Percentiles rank a stretch among this genome's conserved stretches.
phyloP scores from a whole-genome alignment of 2,113 vertebrate species.

The Morphnarchus princeps region DNA sequence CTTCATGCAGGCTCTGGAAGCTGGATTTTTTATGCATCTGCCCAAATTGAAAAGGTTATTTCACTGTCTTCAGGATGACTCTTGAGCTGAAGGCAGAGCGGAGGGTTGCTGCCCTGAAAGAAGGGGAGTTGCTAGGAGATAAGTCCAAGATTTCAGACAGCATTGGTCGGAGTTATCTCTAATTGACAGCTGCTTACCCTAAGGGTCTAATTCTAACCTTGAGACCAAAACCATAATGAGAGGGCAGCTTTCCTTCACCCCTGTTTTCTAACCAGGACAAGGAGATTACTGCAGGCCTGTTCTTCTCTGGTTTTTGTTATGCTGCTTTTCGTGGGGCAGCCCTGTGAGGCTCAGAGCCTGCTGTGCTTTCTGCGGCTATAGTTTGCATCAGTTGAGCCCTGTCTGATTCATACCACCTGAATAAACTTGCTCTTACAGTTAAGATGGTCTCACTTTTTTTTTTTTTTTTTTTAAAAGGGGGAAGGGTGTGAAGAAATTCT shows the following conservation, averaged over 20 bases:
- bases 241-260: constrained; percentile 88
- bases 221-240: constrained; percentile 87
- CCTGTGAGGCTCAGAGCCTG: constrained; percentile 56
- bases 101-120: constrained; percentile 78
- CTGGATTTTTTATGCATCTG: constrained; percentile 71
- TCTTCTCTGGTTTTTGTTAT: constrained; percentile 72
- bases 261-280: constrained; percentile 73
- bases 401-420: constrained; percentile 86
- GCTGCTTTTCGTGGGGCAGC: constrained; percentile 56
- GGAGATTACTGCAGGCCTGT: constrained; percentile 75
- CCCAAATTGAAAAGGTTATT: constrained; percentile 77
- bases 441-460: constrained; percentile 63
- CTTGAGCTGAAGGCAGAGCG: constrained; percentile 69
- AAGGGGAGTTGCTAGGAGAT: constrained; percentile 94
- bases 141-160: constrained; percentile 83
- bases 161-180: constrained; percentile 88
- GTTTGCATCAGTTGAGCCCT: constrained; percentile 76
- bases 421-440: constrained; percentile 81
- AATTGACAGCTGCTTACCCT: constrained; percentile 99
- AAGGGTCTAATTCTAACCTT: constrained; percentile 93
- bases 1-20: constrained; percentile 37
- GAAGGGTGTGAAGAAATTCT: neutral
- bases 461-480: neutral
- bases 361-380: constrained; percentile 72
- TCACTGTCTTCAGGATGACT: constrained; percentile 71